Percentiles rank a stretch among this genome's conserved stretches.
Conservation (phyloP, 2,888 invertebrate genomes). For the Sisyra terminalis region DNA sequence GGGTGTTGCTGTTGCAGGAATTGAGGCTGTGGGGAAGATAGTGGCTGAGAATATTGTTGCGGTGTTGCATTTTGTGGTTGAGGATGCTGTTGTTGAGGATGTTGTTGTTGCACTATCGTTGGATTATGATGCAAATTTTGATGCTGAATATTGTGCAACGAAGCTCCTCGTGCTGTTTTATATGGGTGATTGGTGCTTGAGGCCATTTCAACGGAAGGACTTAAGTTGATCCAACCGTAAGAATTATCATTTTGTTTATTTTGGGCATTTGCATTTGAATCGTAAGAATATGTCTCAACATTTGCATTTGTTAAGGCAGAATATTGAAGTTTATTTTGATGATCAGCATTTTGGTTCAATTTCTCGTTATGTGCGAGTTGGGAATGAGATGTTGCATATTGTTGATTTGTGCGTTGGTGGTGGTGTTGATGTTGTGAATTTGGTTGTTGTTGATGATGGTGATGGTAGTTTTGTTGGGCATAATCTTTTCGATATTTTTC, state of each 20-base stretch:
- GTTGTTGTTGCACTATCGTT: too few relatives aligned
- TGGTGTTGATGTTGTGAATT: neutral
- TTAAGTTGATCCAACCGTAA: slow-evolving; percentile 18
- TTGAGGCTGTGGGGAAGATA: too few relatives aligned
- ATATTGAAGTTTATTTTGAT: neutral
- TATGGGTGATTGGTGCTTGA: neutral
- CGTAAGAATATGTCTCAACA: neutral
- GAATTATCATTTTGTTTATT: slow-evolving; percentile 12
- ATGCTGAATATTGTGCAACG: too few relatives aligned
- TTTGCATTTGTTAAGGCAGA: neutral
- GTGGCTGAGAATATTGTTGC: too few relatives aligned
- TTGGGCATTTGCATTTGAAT: slow-evolving; percentile 11
- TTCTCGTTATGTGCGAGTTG: neutral
- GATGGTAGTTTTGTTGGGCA: neutral
- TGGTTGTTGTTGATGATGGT: neutral
- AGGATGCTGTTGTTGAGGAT: too few relatives aligned
- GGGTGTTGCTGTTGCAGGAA: neutral
- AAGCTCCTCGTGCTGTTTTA: too few relatives aligned
- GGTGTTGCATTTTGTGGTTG: too few relatives aligned
- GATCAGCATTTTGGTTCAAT: neutral
- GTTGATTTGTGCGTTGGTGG: neutral
- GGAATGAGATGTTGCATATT: neutral
- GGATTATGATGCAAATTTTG: too few relatives aligned
- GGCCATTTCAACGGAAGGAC: slow-evolving; percentile 21
- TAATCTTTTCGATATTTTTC: slow-evolving; percentile 9